phyloP scores from a whole-genome alignment of 2,113 vertebrate genomes.

The Triplophysa siluroides region DNA sequence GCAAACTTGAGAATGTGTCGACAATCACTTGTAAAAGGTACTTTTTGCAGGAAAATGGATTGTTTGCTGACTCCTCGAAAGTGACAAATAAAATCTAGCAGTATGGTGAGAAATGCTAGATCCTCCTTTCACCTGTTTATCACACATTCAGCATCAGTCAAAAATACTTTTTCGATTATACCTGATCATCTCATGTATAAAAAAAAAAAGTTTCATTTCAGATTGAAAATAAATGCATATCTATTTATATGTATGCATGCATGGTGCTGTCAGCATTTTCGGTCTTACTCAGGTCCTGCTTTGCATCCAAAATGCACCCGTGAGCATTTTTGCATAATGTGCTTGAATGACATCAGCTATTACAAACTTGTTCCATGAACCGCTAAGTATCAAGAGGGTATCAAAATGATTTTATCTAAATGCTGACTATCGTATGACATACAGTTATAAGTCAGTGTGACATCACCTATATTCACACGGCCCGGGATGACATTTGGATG shows the following conservation, averaged over 20 bases:
- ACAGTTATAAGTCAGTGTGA: too few species aligned
- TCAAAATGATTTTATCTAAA: too few species aligned
- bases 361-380: neutral
- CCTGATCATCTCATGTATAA: too few species aligned
- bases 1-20: neutral
- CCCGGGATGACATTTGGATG: too few species aligned
- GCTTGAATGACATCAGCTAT: constrained; percentile 21
- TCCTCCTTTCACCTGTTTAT: neutral
- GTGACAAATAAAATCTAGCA: neutral
- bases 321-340: constrained; percentile 12
- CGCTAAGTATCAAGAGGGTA: too few species aligned
- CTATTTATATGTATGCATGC: constrained; percentile 15
- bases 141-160: neutral
- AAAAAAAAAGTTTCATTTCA: constrained; percentile 10
- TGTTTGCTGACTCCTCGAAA: neutral
- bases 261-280: constrained; percentile 48
- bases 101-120: neutral
- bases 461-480: too few species aligned
- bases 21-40: constrained; percentile 14
- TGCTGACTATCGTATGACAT: too few species aligned
- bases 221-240: neutral
- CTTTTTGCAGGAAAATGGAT: constrained; percentile 11
- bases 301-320: constrained; percentile 13
- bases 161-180: too few species aligned
- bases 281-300: constrained; percentile 35